Evolutionary conservation across 2,888 invertebrate genomes (phyloP).

Genomic region (Andrena trimmerana): DNA sequence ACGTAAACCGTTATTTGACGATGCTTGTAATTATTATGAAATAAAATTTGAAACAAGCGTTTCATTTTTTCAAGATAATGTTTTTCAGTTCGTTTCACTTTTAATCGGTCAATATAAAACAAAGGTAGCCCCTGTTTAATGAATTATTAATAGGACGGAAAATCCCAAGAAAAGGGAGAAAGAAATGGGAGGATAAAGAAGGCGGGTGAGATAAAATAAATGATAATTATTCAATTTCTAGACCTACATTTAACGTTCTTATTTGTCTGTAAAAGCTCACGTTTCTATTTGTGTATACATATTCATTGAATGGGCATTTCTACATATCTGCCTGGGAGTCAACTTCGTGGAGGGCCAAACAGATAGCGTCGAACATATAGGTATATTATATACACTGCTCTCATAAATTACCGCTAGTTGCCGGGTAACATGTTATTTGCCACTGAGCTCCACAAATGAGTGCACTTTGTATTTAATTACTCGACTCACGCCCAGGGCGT

Average conservation of each 20-base stretch:
- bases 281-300: conserved; percentile 65
- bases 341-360: conserved; percentile 68
- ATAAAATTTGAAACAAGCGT: background rate
- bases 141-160: conserved; percentile 65
- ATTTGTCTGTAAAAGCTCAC: conserved; percentile 62
- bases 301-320: conserved; percentile 54
- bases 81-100: background rate
- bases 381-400: conserved; percentile 42
- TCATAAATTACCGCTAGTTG: conserved; percentile 82
- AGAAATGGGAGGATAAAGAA: conserved; percentile 41
- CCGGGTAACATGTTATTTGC: conserved; percentile 82
- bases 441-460: conserved; percentile 83
- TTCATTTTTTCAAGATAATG: background rate
- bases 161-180: conserved; percentile 22
- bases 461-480: conserved; percentile 84
- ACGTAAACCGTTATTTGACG: no score
- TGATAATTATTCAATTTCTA: conserved; percentile 53
- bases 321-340: conserved; percentile 2
- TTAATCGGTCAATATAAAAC: background rate
- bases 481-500: conserved; percentile 83
- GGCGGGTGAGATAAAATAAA: conserved; percentile 48
- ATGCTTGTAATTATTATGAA: background rate
- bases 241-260: conserved; percentile 16
- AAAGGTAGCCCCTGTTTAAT: conserved; percentile 30
- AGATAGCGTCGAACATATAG: conserved; percentile 56